A percentile compares a stretch with the other conserved stretches of the same genome.
Conservation (phyloP, 2,113 vertebrate species). For the Cyphomyrus plagiostoma region DNA sequence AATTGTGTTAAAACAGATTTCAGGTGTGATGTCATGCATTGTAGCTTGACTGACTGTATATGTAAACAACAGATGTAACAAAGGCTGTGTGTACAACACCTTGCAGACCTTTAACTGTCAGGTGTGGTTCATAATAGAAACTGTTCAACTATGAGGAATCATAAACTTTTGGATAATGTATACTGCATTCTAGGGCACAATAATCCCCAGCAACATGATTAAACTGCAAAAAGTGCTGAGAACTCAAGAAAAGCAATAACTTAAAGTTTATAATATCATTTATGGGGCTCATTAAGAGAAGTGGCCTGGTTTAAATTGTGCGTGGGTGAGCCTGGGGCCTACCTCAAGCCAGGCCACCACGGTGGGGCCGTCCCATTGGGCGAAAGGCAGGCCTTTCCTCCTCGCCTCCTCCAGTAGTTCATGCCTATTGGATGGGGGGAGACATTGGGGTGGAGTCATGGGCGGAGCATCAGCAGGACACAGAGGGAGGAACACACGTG, state of each 20-base stretch:
- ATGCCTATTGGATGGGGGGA: constrained; percentile 63
- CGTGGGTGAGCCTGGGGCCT: constrained; percentile 19
- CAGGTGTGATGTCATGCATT: not conserved
- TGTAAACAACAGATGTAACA: not conserved
- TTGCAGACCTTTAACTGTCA: not conserved
- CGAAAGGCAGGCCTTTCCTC: constrained; percentile 94
- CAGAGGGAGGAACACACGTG: not conserved
- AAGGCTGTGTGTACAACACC: not conserved
- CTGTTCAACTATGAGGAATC: not conserved
- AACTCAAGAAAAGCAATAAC: not conserved
- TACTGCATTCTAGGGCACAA: not conserved
- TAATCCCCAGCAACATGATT: not conserved
- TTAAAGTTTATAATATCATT: not conserved
- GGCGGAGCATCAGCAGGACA: not conserved
- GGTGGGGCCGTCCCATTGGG: constrained; percentile 95
- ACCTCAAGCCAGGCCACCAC: constrained; percentile 98
- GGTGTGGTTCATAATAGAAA: not conserved
- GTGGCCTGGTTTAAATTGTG: not conserved
- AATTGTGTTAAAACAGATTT: not conserved
- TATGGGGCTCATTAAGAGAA: not conserved
- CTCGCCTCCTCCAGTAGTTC: constrained; percentile 96
- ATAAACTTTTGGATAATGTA: not conserved
- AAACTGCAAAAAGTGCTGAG: not conserved
- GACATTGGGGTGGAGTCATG: not conserved
- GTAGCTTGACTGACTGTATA: not conserved